Evolutionary conservation across 2,113 vertebrate genomes (phyloP).

Genomic region (Paracanthobrama guichenoti): DNA sequence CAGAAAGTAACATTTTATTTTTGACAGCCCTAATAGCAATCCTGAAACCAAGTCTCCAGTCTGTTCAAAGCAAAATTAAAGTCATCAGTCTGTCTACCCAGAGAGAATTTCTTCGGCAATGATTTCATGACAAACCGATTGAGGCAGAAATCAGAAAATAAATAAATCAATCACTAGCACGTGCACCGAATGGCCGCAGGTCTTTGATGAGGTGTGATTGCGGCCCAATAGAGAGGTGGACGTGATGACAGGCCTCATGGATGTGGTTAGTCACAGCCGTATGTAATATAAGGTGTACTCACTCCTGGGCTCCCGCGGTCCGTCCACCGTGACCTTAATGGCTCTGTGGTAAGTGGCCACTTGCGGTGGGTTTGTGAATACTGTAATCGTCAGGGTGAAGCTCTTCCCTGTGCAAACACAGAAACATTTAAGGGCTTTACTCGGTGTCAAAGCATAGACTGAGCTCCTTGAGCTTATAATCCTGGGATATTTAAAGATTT

Average conservation of each 20-base stretch:
- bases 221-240: slow-evolving; percentile 26
- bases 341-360: slow-evolving; percentile 99
- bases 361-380: slow-evolving; percentile 99
- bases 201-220: slow-evolving; percentile 17
- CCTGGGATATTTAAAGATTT: not conserved
- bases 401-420: slow-evolving; percentile 90
- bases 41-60: not conserved
- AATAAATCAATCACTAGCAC: slow-evolving; percentile 20
- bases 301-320: slow-evolving; percentile 97
- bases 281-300: slow-evolving; percentile 74
- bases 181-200: not conserved
- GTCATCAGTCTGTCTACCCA: slow-evolving; percentile 8
- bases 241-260: slow-evolving; percentile 24
- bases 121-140: slow-evolving; percentile 24
- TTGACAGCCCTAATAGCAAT: not conserved
- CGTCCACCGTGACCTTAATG: slow-evolving; percentile 99
- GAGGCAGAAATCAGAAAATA: slow-evolving; percentile 23
- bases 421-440: slow-evolving; percentile 60
- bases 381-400: slow-evolving; percentile 99
- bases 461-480: not conserved
- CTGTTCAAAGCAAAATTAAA: not conserved
- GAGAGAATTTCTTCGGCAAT: not conserved
- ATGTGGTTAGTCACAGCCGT: slow-evolving; percentile 59
- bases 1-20: too few relatives aligned
- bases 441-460: not conserved